Evolutionary conservation across 2,797 vertebrate genomes (phyloP).

Genomic region (Myotis myotis): DNA sequence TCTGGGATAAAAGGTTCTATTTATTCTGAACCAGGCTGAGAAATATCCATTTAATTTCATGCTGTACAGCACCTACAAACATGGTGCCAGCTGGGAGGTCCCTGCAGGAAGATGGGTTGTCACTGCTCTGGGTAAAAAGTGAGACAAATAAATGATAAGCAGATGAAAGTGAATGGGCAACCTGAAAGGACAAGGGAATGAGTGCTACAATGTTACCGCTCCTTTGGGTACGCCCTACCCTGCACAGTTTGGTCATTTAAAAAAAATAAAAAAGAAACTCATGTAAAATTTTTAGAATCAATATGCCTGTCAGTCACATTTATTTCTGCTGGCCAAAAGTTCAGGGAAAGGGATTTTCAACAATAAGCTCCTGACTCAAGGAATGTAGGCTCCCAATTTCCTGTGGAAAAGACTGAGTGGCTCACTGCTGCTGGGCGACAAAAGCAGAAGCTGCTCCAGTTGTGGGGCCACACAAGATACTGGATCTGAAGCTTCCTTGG

Average conservation of each 20-base stretch:
- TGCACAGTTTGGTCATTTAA: conserved; percentile 64
- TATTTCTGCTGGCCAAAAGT: conserved; percentile 58
- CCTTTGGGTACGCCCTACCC: background rate
- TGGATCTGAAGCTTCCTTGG: conserved; percentile 28
- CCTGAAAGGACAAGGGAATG: conserved; percentile 32
- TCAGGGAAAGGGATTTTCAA: conserved; percentile 44
- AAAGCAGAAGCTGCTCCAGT: conserved; percentile 43
- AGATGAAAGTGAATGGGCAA: conserved; percentile 36
- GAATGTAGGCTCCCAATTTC: conserved; percentile 51
- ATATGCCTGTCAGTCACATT: conserved; percentile 47
- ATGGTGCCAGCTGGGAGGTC: conserved; percentile 51
- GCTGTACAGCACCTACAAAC: conserved; percentile 47
- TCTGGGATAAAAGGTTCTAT: conserved; percentile 62
- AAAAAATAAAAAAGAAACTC: conserved; percentile 40
- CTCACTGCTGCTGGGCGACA: conserved; percentile 17
- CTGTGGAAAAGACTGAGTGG: conserved; percentile 25
- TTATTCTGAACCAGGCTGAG: conserved; percentile 65
- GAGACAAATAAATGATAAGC: conserved; percentile 43
- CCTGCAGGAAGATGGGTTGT: conserved; percentile 61
- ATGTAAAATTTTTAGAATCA: conserved; percentile 55
- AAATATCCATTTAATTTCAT: conserved; percentile 63
- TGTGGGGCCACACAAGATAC: conserved; percentile 45
- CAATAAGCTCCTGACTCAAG: conserved; percentile 56
- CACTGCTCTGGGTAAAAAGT: conserved; percentile 57
- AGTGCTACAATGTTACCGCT: conserved; percentile 26